Conservation (phyloP, 2,113 vertebrate genomes). For the Capreolus pygargus region DNA sequence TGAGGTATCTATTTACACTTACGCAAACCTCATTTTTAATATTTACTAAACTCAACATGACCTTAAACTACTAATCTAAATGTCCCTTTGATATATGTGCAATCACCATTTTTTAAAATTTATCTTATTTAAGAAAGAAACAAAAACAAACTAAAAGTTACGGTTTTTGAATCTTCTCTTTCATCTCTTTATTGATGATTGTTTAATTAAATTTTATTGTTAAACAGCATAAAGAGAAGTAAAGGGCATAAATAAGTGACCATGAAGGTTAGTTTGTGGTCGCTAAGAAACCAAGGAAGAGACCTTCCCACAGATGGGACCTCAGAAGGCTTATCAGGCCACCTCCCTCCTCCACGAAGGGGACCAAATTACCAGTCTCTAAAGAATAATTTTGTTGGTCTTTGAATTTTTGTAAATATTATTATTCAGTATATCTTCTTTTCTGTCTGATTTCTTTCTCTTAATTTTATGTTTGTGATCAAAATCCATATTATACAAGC, state of each 20-base stretch:
- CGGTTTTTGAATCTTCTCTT: not conserved
- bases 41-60: not conserved
- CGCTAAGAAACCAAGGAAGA: not conserved
- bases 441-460: not conserved
- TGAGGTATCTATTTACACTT: not conserved
- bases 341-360: not conserved
- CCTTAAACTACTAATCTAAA: not conserved
- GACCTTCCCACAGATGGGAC: not conserved
- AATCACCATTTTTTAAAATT: not conserved
- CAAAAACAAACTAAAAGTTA: not conserved
- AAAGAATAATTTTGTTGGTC: not conserved
- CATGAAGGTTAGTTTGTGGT: not conserved
- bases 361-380: not conserved
- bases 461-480: not conserved
- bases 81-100: not conserved
- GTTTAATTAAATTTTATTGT: not conserved
- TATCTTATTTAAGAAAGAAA: not conserved
- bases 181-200: not conserved
- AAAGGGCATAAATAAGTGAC: not conserved
- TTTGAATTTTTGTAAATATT: not conserved
- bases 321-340: not conserved
- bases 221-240: not conserved
- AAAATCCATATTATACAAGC: not conserved
- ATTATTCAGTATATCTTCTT: not conserved
- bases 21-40: not conserved